Percentiles rank a stretch among this genome's conserved stretches.
phyloP scores from a whole-genome alignment of 2,888 invertebrate genomes.

The Drosophila algonquin region DNA sequence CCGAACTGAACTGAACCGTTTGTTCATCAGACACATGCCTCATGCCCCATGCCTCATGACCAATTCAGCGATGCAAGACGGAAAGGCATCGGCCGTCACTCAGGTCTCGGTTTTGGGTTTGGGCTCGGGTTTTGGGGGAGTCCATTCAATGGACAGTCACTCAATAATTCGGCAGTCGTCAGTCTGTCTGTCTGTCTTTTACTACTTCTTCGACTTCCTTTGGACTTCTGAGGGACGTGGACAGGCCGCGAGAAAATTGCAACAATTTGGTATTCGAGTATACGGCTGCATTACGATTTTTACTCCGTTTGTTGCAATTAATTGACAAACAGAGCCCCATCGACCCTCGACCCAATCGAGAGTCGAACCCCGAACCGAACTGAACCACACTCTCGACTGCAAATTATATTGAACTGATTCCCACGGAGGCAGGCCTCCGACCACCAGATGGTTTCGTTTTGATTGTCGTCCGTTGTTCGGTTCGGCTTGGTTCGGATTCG shows the following conservation, averaged over 20 bases:
- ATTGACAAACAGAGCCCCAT: conserved; percentile 66
- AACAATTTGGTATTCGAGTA: conserved; percentile 66
- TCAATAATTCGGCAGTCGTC: conserved; percentile 78
- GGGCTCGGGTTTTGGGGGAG: conserved; percentile 21
- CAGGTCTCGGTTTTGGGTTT: conserved; percentile 23
- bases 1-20: conserved; percentile 23
- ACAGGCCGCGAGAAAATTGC: conserved; percentile 74
- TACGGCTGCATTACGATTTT: conserved; percentile 38
- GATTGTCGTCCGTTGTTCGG: conserved; percentile 62
- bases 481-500: conserved; percentile 16
- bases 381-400: conserved; percentile 56
- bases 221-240: conserved; percentile 26
- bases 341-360: conserved; percentile 23
- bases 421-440: conserved; percentile 63
- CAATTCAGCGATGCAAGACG: conserved; percentile 72
- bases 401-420: conserved; percentile 80
- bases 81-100: conserved; percentile 56
- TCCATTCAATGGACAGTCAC: conserved; percentile 48
- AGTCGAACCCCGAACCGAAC: conserved; percentile 10
- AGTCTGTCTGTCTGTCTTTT: conserved; percentile 25
- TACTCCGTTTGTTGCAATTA: conserved; percentile 74
- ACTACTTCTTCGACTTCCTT: conserved; percentile 53
- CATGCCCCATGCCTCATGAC: conserved; percentile 45
- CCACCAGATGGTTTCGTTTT: conserved; percentile 80
- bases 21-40: conserved; percentile 61